Evolutionary conservation across 1,140 invertebrate genomes (phyloP), one percentile per base, ranked within the genome.

Genomic region (Venustaconcha ellipsiformis): DNA sequence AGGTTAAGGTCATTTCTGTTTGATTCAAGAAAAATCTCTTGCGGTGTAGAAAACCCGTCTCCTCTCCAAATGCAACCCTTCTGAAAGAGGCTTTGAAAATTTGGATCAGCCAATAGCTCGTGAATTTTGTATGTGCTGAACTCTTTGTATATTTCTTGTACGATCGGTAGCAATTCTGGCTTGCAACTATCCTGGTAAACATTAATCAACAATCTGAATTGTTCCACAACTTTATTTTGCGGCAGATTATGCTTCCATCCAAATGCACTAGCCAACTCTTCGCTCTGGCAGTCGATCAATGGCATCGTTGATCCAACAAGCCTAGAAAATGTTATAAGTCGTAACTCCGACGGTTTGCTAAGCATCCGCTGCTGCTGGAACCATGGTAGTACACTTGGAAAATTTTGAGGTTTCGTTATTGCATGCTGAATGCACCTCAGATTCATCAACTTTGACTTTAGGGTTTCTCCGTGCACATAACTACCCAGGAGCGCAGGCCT

Each of bases 31-130:
- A 63, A 63, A 15, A 72, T 30, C 18, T 30, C 66, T 14, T 64
- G 20, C 55, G 70, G 14, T 1, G 20, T 14, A 37, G 60, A 57
- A 26, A 72, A 72, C 6, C 37, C 55, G n/a, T 72, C 70, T 23
- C 63, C 70, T n/a, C 48, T 66, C 70, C 62, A 72, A 17, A 72
- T 72, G 11, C 64, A 6, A 17, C 66, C 17, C 26, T 65, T 26
- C 11, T 15, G 17, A 4, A 57, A 57, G 5, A 66, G 20, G 15
- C 5, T 37, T 20, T 15, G 37, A 48, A 48, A 48, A 1, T 48
- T 48, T 48, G 37, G 37, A 48, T 48, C 37, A 17, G 14, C 23
- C 57, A 14, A 20, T 8, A 20, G 60, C 8, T 57, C n/a, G 26
- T 55, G 63, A 20, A 58, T 62, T 37, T 23, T 66, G 14, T 57